These are phyloP conservation scores for Opisthocomus hoazin DNA, from an alignment of 2,113 vertebrate species.

Conservation along the genomic window DNA sequence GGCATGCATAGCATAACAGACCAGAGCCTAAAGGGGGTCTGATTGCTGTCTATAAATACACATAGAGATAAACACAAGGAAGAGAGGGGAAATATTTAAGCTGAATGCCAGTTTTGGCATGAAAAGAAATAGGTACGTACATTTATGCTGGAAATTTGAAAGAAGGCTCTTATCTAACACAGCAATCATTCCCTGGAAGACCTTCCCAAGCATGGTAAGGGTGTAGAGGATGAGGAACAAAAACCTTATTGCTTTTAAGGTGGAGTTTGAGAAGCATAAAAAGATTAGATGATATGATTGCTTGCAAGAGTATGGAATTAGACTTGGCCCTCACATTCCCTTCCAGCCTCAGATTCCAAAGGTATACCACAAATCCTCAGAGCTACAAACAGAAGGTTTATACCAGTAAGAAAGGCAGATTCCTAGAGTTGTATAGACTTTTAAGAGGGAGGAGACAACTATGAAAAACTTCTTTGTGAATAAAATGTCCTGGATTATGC, in stretches of 20 bases:
- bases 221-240: neutral
- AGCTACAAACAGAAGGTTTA: neutral
- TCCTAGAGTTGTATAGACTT: neutral
- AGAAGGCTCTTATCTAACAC: neutral
- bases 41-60: neutral
- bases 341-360: neutral
- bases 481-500: neutral
- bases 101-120: neutral
- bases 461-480: neutral
- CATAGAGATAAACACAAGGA: neutral
- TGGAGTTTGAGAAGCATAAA: neutral
- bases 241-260: conserved; percentile 17
- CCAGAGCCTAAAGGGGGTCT: neutral
- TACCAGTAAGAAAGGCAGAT: neutral
- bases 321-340: neutral
- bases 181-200: neutral
- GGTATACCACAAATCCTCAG: neutral
- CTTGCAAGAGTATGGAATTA: neutral
- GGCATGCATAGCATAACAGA: neutral
- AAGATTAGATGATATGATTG: neutral
- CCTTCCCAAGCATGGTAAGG: neutral
- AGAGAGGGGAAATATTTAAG: neutral
- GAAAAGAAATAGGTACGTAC: neutral
- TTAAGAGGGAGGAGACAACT: neutral
- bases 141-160: neutral